These are phyloP conservation scores for Pollachius pollachius DNA, from an alignment of 2,113 vertebrate genomes.

Conservation along the genomic window DNA sequence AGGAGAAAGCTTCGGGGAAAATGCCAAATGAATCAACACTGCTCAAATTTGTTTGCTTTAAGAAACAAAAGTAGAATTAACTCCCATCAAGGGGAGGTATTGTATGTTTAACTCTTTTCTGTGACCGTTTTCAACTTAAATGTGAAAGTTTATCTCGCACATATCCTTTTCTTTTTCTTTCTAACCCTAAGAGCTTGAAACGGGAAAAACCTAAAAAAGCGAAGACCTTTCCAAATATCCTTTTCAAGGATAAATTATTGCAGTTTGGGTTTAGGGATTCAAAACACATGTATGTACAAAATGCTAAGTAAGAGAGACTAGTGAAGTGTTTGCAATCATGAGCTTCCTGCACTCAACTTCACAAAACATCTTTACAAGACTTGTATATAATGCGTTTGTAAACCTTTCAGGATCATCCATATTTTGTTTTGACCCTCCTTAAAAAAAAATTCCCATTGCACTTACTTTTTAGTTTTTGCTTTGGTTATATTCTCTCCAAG, in stretches of 20 bases:
- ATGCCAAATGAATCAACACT: slow-evolving; percentile 28
- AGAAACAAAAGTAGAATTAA: no score
- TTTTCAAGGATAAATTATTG: no score
- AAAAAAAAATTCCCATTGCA: slow-evolving; percentile 44
- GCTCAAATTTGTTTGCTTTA: slow-evolving; percentile 2
- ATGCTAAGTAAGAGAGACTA: slow-evolving; percentile 41
- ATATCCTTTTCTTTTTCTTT: no score
- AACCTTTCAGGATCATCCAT: slow-evolving; percentile 31
- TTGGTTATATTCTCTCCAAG: slow-evolving; percentile 40
- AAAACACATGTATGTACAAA: slow-evolving; percentile 22
- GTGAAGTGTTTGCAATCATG: slow-evolving; percentile 63
- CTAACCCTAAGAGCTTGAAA: no score
- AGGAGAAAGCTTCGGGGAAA: slow-evolving; percentile 12
- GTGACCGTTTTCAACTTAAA: no score
- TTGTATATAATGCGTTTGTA: slow-evolving; percentile 59
- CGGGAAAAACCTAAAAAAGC: no score
- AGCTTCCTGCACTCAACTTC: slow-evolving; percentile 60
- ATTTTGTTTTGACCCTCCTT: slow-evolving; percentile 21
- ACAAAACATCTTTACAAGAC: slow-evolving; percentile 27
- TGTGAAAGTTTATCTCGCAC: no score
- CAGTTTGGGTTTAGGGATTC: background rate
- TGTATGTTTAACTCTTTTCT: no score
- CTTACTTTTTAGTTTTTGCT: slow-evolving; percentile 65
- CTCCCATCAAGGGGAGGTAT: no score
- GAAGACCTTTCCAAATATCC: no score